A percentile compares a stretch with the other conserved stretches of the same genome.
These are phyloP conservation scores for Caligus rogercresseyi DNA, from an alignment of 1,140 invertebrate species.

Conservation along the genomic window DNA sequence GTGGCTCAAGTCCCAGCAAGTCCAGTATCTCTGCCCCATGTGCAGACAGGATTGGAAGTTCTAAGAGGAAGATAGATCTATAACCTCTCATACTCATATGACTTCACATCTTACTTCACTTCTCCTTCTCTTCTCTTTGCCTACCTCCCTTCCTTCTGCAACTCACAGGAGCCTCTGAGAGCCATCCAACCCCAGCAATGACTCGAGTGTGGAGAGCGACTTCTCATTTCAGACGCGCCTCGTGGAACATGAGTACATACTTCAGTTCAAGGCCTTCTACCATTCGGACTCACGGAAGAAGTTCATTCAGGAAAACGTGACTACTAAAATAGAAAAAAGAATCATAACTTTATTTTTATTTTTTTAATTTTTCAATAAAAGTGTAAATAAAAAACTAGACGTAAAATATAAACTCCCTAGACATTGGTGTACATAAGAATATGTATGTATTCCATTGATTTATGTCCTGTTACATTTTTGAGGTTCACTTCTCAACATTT, in stretches of 20 bases:
- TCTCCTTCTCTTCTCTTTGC: neutral
- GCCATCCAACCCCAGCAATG: neutral
- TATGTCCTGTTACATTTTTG: no score
- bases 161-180: neutral
- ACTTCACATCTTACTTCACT: no score
- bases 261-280: constrained; percentile 15
- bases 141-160: neutral
- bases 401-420: no score
- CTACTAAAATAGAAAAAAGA: neutral
- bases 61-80: constrained; percentile 19
- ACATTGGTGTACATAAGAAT: no score
- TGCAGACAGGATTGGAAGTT: constrained; percentile 98
- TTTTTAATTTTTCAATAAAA: no score
- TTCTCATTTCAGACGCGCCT: neutral
- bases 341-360: neutral
- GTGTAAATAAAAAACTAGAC: no score
- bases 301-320: constrained; percentile 2
- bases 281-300: neutral
- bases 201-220: no score
- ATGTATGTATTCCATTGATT: no score
- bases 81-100: no score
- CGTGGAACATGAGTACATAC: constrained; percentile 3
- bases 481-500: no score
- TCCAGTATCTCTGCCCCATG: constrained; percentile 93
- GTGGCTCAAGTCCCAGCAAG: constrained; percentile 91